Percentiles rank a stretch among this genome's conserved stretches.
These are phyloP conservation scores for Elysia crispata DNA, from an alignment of 2,888 invertebrate species.

Conservation along the genomic window DNA sequence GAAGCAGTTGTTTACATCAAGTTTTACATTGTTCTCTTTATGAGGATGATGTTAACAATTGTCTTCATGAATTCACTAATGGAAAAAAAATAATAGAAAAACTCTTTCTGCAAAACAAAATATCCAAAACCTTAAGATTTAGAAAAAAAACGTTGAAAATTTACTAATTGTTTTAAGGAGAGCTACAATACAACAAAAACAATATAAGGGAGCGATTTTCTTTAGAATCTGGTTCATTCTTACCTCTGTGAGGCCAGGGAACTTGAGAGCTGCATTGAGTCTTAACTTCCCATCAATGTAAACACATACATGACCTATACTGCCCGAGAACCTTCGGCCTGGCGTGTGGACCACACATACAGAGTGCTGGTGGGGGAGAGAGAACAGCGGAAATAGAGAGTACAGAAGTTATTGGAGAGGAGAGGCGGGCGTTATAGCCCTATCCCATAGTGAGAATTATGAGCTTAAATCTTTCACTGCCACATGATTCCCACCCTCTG, in stretches of 20 bases:
- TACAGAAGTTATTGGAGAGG: too few species aligned
- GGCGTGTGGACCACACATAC: conserved; percentile 79
- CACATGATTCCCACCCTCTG: too few species aligned
- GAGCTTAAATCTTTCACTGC: too few species aligned
- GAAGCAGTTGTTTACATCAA: too few species aligned
- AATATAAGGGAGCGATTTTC: not conserved
- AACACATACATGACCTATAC: conserved; percentile 79
- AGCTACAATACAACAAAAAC: not conserved
- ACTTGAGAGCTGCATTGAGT: conserved; percentile 80
- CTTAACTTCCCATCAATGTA: conserved; percentile 82
- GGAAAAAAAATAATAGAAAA: too few species aligned
- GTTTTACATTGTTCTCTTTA: too few species aligned
- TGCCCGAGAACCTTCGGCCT: conserved; percentile 80
- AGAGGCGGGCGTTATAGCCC: too few species aligned
- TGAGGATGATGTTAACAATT: not conserved
- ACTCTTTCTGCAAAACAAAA: too few species aligned
- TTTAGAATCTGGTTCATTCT: not conserved
- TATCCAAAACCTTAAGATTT: too few species aligned
- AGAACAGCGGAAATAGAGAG: not conserved
- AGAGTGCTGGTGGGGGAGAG: conserved; percentile 78
- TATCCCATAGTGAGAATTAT: too few species aligned
- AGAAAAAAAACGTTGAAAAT: not conserved
- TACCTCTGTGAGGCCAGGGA: conserved; percentile 81
- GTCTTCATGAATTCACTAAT: too few species aligned
- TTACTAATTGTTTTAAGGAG: not conserved